Evolutionary conservation across 2,888 invertebrate species (phyloP), one percentile per base, ranked within the genome.

Genomic region (Thecophora atra): DNA sequence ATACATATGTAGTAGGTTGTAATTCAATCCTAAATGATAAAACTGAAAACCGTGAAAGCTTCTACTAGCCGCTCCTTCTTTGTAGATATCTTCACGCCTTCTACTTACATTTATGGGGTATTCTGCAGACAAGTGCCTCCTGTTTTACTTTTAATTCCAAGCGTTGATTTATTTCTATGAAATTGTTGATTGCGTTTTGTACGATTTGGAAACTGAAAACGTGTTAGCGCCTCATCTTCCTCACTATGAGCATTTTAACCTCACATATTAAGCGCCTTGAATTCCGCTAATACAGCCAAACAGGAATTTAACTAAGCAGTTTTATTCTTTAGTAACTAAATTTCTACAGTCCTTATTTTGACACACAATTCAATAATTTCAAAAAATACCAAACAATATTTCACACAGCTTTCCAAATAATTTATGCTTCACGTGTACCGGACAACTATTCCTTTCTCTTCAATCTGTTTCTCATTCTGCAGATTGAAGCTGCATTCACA

Each of bases 231-330:
- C 74, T 77, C 71, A 78, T 77, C 74, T 70, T 67, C 62, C 44
- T 47, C 47, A 3, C 1, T 2, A 47, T 15, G 76, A 78, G 78
- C 79, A 77, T 74, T 82, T 81, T 84, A 84, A 84, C 83, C 83
- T 84, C 83, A 84, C 85, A 84, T 84, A 82, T 79, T 81, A 77
- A 81, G 80, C 81, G 79, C 78, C 79, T 77, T 77, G 44, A 68
- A 56, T 65, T 62, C 58, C 52, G 69, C 56, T 64, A 24, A 62
- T 64, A 71, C 21, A 62, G 47, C 51, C 30, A 67, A 52, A 42
- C 24, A 58, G 24, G 28, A 62, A 30, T 15, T 28, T 62, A 47
- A 21, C n/a, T 74, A 73, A 62, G 6, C 54, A 64, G 44, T 3
- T 69, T 42, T 24, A 70, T 69, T 75, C 60, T 30, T 19, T 37